Evolutionary conservation across 2,888 invertebrate genomes (phyloP), one percentile per base, ranked within the genome.

Genomic region (Argyresthia albistria): DNA sequence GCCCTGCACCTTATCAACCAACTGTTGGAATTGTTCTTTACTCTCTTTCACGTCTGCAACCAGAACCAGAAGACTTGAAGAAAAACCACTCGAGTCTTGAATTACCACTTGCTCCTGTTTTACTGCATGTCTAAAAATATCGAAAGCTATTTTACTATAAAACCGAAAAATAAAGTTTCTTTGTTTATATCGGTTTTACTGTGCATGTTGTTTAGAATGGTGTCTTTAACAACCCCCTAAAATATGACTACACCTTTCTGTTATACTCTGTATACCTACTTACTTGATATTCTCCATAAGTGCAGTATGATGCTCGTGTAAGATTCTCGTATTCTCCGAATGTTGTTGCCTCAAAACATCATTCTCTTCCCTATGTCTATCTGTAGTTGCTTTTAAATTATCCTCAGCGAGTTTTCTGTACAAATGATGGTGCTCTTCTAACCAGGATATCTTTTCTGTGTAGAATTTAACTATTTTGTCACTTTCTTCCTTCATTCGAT

Each of bases 211-310:
- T n/a, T n/a, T n/a, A n/a, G n/a, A n/a, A n/a, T n/a, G n/a, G n/a
- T n/a, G n/a, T n/a, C n/a, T n/a, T n/a, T n/a, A n/a, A n/a, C n/a
- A n/a, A n/a, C n/a, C n/a, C n/a, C n/a, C n/a, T n/a, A n/a, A n/a
- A n/a, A n/a, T n/a, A n/a, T n/a, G n/a, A n/a, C n/a, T n/a, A n/a
- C n/a, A n/a, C n/a, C n/a, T n/a, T n/a, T n/a, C n/a, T n/a, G n/a
- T n/a, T n/a, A n/a, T n/a, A n/a, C n/a, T n/a, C n/a, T n/a, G n/a
- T n/a, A n/a, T n/a, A n/a, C n/a, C 25, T 25, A 46, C 71, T 67
- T 59, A 87, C 88, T 78, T 90, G 1, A 91, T 80, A 69, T 90
- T 90, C 52, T 90, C 90, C 68, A 91, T 82, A 35, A 90, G 76
- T 0, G 82, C 74, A 0, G 77, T 73, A 60, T 90, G 90, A 55